Base-by-base conservation (phyloP, 2,113 vertebrate genomes). In the Eptesicus fuscus region DNA sequence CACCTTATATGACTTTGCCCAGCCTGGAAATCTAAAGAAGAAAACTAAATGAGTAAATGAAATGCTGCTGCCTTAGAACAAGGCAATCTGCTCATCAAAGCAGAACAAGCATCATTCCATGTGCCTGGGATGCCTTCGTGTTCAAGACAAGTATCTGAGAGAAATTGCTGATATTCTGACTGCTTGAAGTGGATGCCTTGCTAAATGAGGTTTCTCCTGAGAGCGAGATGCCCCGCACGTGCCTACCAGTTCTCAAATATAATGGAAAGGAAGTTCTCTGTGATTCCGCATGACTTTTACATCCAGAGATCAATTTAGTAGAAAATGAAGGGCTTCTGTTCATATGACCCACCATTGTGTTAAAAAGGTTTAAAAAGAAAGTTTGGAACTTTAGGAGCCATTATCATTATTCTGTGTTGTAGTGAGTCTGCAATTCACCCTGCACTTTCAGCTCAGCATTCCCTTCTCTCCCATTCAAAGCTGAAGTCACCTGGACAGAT, bases 11-110 rank as follows among this genome's bases (percentile, higher is more conserved):
- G 59, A 88, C 71, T 90, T 18, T 61, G 40, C 16, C 78, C 17
- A 76, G 14, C 8, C 63, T 90, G 35, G 77, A 77, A 65, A 95
- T 25, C 44, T 23, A 25, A 80, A 59, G 40, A 78, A 13, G n/a
- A 87, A 65, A 69, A 22, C 14, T 56, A 65, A 67, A 6, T 5
- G 35, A 53, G 17, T 61, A 17, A 74, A 74, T 90, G 22, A 53
- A 80, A 28, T 22, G 23, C 16, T 56, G 74, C 25, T 69, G 35
- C 18, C 37, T 74, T 76, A 77, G 20, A 77, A 77, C 30, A 85
- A 80, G 69, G 30, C 87, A 71, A 88, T 82, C 37, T 82, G 77
- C 25, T 53, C 17, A 93, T 95, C 91, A 88, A 65, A 94, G 71
- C 82, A 44, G 12, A 69, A 56, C 56, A 63, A 56, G 28, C 37